Evolutionary conservation across 2,888 invertebrate genomes (phyloP), one percentile per base, ranked within the genome.

Genomic region (Hipparchia semele): DNA sequence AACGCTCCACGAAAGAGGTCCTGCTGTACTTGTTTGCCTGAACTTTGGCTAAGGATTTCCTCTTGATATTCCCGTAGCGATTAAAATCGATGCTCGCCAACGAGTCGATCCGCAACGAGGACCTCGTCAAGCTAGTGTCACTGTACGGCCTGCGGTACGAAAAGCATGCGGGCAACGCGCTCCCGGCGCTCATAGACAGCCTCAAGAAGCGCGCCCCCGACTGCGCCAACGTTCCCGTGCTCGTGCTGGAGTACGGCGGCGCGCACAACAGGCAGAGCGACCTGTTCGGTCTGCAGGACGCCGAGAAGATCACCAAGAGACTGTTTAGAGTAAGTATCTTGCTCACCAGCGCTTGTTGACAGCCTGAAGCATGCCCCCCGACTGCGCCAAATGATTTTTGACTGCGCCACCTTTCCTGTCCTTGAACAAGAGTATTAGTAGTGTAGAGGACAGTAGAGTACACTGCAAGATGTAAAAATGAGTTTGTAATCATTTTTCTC

Each of bases 141-240:
- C 90, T 99, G 49, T 99, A 99, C 92, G 98, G 98, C 0, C 93
- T 99, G 33, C 96, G 98, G 51, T 99, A 99, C 90, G 98, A 99
- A 90, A 96, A 97, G 79, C 97, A 98, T 88, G 96, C 96, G 69
- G 97, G 96, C 87, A 98, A 98, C 88, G 89, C 89, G 6, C 95
- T 98, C 39, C 95, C 95, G 0, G 95, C 96, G 0, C 95, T 99
- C 13, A 89, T 97, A 73, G 96, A 97, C 62, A 93, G 96, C 62
- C 94, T 99, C 73, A 96, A 96, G 82, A 95, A 95, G 77, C 94
- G 96, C 72, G 95, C 96, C 33, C 91, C 95, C 54, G 93, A 92
- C 73, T 87, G 95, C 66, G 87, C 95, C 12, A 91, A 95, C 91
- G 94, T 96, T 79, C 95, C 96, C 1, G 91, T 95, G 65, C 94